Percentiles rank a stretch among this genome's conserved stretches.
These are phyloP conservation scores for Platycnemis pennipes DNA, from an alignment of 2,888 invertebrate species.

Conservation along the genomic window DNA sequence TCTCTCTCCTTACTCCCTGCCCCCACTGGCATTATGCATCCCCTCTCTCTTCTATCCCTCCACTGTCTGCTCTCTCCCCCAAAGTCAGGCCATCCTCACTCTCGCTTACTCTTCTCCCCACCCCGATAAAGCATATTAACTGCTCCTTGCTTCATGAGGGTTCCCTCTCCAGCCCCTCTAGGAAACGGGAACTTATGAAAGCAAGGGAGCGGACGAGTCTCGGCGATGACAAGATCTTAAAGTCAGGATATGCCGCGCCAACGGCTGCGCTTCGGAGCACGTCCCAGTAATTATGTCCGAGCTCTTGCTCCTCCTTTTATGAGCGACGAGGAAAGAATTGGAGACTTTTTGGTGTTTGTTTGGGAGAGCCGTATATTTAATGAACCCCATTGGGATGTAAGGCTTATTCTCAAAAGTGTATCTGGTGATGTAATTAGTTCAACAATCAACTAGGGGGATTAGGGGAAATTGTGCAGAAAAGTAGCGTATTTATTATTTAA, in stretches of 20 bases:
- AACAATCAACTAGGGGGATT: too few species aligned
- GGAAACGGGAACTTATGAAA: not conserved
- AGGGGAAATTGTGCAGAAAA: too few species aligned
- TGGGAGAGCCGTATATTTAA: not conserved
- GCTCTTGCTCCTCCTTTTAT: not conserved
- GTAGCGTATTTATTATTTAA: too few species aligned
- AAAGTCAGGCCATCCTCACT: not conserved
- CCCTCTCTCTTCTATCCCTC: not conserved
- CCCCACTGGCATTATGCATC: not conserved
- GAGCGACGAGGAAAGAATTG: not conserved
- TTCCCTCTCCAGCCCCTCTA: not conserved
- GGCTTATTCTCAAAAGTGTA: not conserved
- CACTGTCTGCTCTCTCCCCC: not conserved
- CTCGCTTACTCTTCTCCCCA: not conserved
- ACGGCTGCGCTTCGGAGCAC: not conserved
- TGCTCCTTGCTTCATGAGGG: not conserved
- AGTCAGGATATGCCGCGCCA: not conserved
- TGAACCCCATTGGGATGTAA: not conserved
- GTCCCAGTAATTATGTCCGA: not conserved
- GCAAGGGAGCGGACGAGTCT: not conserved
- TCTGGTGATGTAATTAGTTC: not conserved
- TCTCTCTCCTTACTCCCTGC: not conserved
- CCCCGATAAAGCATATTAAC: conserved; percentile 34
- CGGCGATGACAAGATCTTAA: not conserved
- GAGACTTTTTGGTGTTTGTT: not conserved